These are phyloP conservation scores for Xestia xanthographa DNA, from an alignment of 2,888 invertebrate species.

Conservation along the genomic window DNA sequence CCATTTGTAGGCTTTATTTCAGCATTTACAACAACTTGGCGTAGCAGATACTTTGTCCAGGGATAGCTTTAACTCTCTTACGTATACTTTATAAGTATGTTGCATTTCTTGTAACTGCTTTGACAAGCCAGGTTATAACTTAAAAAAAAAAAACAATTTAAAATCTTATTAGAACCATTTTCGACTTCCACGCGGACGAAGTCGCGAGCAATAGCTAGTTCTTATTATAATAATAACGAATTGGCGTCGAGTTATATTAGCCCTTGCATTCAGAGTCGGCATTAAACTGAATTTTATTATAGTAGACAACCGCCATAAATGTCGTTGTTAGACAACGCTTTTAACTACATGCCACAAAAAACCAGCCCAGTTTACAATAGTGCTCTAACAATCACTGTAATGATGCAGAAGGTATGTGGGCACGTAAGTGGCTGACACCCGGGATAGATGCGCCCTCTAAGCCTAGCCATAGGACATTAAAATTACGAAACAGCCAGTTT, in stretches of 20 bases:
- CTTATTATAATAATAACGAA: conserved; percentile 53
- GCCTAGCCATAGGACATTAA: conserved; percentile 26
- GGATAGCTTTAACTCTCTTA: too few species aligned
- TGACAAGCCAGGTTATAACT: too few species aligned
- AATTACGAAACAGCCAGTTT: conserved; percentile 48
- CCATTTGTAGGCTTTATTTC: too few species aligned
- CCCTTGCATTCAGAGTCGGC: conserved; percentile 61
- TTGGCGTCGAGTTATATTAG: conserved; percentile 60
- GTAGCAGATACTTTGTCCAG: too few species aligned
- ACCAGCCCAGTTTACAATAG: conserved; percentile 65
- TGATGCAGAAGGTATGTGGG: conserved; percentile 62
- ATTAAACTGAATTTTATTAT: conserved; percentile 72
- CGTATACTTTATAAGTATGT: too few species aligned
- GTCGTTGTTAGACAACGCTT: conserved; percentile 70
- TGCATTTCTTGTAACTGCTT: too few species aligned
- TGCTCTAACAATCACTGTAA: conserved; percentile 66
- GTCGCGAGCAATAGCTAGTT: not conserved
- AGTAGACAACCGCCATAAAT: conserved; percentile 63
- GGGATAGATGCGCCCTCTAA: conserved; percentile 46
- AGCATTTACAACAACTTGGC: too few species aligned
- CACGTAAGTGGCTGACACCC: conserved; percentile 60
- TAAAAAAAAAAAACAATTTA: too few species aligned
- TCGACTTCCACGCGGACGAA: too few species aligned
- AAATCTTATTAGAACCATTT: too few species aligned
- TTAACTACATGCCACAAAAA: conserved; percentile 66